Evolutionary conservation across 2,113 vertebrate species (phyloP).

Genomic region (Cephalopterus ornatus): DNA sequence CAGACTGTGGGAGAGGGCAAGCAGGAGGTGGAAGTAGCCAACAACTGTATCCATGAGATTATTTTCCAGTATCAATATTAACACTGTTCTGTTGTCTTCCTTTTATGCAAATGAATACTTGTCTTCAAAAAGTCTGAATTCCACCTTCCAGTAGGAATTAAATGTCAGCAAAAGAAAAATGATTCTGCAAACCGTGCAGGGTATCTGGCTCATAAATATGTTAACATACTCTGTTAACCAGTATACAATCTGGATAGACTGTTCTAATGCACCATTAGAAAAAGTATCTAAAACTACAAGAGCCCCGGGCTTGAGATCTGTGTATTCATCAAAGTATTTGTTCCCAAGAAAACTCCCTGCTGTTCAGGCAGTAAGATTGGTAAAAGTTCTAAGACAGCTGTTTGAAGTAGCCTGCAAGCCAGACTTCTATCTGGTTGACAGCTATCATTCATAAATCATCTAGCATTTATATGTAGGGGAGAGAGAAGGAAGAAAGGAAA

Average conservation of each 20-base stretch:
- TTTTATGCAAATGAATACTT: neutral
- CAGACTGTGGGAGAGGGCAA: neutral
- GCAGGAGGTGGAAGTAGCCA: neutral
- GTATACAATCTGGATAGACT: neutral
- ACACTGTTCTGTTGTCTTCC: neutral
- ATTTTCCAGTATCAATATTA: neutral
- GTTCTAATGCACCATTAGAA: neutral
- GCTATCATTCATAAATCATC: neutral
- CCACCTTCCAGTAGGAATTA: neutral
- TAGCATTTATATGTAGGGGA: neutral
- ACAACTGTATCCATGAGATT: neutral
- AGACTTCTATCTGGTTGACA: neutral
- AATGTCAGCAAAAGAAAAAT: neutral
- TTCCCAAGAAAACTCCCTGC: neutral
- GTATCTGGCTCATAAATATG: neutral
- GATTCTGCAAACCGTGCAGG: neutral
- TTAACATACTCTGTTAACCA: neutral
- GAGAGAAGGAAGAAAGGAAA: neutral
- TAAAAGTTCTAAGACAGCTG: neutral
- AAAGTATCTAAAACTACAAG: neutral
- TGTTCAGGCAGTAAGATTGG: neutral
- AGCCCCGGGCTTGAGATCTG: neutral
- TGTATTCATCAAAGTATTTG: neutral
- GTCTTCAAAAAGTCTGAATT: neutral
- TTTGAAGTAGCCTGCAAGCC: neutral